phyloP scores from a whole-genome alignment of 1,140 invertebrate species.

The Drosophila lacteicornis region DNA sequence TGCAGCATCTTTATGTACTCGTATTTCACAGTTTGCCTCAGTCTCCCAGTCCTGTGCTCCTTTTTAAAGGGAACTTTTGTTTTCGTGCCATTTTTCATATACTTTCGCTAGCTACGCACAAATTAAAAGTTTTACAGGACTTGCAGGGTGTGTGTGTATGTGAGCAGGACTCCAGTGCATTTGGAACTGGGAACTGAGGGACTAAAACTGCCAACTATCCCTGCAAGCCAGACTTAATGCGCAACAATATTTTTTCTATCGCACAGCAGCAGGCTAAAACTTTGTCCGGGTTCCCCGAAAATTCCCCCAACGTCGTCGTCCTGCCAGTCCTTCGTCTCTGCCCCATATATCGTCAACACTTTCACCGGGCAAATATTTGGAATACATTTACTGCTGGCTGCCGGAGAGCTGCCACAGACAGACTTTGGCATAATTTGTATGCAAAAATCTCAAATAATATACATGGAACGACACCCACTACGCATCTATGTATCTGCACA shows the following conservation, averaged over 20 bases:
- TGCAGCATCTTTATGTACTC: slow-evolving; percentile 37
- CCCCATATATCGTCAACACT: slow-evolving; percentile 61
- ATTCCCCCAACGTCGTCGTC: neutral
- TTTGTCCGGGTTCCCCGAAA: slow-evolving; percentile 18
- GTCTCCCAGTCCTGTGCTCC: slow-evolving; percentile 28
- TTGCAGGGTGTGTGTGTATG: neutral
- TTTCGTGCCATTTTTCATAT: slow-evolving; percentile 64
- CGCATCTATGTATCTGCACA: slow-evolving; percentile 20
- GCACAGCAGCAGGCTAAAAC: slow-evolving; percentile 35
- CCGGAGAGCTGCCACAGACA: slow-evolving; percentile 20
- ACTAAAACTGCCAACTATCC: slow-evolving; percentile 51
- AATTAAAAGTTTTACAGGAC: slow-evolving; percentile 56
- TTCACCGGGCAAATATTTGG: slow-evolving; percentile 72
- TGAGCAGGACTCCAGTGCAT: slow-evolving; percentile 19
- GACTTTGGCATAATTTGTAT: slow-evolving; percentile 74
- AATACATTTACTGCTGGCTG: slow-evolving; percentile 53
- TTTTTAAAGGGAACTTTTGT: slow-evolving; percentile 50
- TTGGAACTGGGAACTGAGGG: slow-evolving; percentile 8
- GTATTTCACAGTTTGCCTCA: slow-evolving; percentile 59
- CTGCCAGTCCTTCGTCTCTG: neutral
- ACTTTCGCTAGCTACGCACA: slow-evolving; percentile 58
- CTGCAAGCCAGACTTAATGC: slow-evolving; percentile 48
- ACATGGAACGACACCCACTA: slow-evolving; percentile 31
- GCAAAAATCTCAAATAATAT: slow-evolving; percentile 72
- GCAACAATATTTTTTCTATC: slow-evolving; percentile 46